Conservation (phyloP, 1,140 invertebrate genomes). For the Scaptomyza graminum region DNA sequence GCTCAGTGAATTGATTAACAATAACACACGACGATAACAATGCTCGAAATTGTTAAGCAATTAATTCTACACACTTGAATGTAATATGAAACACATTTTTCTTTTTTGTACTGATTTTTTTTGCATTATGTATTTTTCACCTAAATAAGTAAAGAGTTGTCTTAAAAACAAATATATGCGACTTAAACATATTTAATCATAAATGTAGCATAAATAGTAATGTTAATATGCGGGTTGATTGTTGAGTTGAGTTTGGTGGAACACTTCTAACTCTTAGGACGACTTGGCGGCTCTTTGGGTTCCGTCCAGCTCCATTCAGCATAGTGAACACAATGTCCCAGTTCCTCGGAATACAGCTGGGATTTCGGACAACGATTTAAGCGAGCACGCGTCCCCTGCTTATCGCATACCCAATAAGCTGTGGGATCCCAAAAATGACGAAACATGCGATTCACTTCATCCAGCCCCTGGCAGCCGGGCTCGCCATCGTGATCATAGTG, state of each 20-base stretch:
- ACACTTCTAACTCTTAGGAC: conserved; percentile 46
- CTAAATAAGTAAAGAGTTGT: conserved; percentile 65
- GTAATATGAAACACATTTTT: conserved; percentile 15
- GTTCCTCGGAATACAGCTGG: conserved; percentile 71
- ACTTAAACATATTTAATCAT: conserved; percentile 41
- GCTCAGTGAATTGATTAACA: conserved; percentile 18
- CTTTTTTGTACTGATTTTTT: conserved; percentile 60
- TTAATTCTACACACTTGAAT: conserved; percentile 11
- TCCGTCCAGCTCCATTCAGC: conserved; percentile 78
- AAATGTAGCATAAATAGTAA: conserved; percentile 15
- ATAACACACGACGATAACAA: conserved; percentile 46
- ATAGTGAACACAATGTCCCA: conserved; percentile 71
- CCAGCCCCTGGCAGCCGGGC: conserved; percentile 74
- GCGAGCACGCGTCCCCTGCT: conserved; percentile 66
- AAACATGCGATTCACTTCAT: conserved; percentile 77
- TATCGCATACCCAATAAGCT: conserved; percentile 76
- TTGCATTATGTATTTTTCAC: conserved; percentile 39
- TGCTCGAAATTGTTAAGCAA: conserved; percentile 55
- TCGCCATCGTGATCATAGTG: conserved; percentile 73
- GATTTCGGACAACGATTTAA: conserved; percentile 66
- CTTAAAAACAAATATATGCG: conserved; percentile 64
- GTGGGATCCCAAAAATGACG: conserved; percentile 82
- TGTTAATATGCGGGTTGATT: conserved; percentile 18
- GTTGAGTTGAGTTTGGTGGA: not conserved
- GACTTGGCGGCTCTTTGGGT: conserved; percentile 74